Evolutionary conservation across 1,140 invertebrate species (phyloP).

Genomic region (Lordiphosa stackelbergi): DNA sequence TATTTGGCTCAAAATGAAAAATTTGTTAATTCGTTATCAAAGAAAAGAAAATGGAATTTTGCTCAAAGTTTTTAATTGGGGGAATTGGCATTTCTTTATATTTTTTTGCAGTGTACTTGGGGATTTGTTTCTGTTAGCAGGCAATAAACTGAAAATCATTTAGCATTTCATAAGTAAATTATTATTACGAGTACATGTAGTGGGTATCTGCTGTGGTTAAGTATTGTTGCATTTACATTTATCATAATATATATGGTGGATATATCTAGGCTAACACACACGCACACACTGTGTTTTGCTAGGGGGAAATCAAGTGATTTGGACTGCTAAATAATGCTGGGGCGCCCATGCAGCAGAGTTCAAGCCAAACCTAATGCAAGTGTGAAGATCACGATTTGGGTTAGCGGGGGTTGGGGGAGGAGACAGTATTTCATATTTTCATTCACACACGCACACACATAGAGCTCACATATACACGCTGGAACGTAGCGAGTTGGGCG

Average conservation of each 20-base stretch:
- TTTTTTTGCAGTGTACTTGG: constrained; percentile 11
- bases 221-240: constrained; percentile 13
- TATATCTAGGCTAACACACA: constrained; percentile 6
- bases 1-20: constrained; percentile 23
- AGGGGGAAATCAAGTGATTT: not conserved
- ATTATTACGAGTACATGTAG: constrained; percentile 42
- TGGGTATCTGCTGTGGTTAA: constrained; percentile 12
- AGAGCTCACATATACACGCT: constrained; percentile 21
- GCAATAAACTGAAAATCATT: constrained; percentile 42
- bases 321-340: not conserved
- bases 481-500: constrained; percentile 61
- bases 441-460: constrained; percentile 11
- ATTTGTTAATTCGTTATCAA: too few relatives aligned
- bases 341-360: constrained; percentile 42
- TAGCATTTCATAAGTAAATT: constrained; percentile 39
- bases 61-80: constrained; percentile 5
- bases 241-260: constrained; percentile 3
- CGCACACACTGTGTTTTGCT: constrained; percentile 7
- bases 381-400: not conserved
- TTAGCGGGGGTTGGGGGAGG: constrained; percentile 2
- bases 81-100: not conserved
- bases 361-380: constrained; percentile 24
- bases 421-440: constrained; percentile 9
- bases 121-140: constrained; percentile 27
- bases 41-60: not conserved